These are phyloP conservation scores for Leistus spinibarbis DNA, from an alignment of 2,888 invertebrate genomes.

Conservation along the genomic window DNA sequence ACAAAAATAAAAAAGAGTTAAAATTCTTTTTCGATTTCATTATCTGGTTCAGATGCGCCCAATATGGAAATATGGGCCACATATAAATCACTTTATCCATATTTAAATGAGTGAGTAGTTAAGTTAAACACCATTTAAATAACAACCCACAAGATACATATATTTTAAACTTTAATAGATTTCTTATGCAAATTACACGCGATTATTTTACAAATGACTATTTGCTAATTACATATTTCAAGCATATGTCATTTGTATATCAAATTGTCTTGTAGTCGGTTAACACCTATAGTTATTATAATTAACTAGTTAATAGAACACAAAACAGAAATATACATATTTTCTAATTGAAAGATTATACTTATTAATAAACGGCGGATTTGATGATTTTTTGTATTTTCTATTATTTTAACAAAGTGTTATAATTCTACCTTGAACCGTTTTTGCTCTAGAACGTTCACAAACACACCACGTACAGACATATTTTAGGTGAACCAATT, in stretches of 20 bases:
- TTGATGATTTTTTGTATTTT: too few relatives aligned
- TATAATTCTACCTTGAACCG: too few relatives aligned
- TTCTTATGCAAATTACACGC: constrained; percentile 7
- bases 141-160: constrained; percentile 6
- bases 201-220: constrained; percentile 23
- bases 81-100: not conserved
- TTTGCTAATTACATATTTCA: constrained; percentile 10
- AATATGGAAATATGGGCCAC: constrained; percentile 1
- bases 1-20: too few relatives aligned
- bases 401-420: too few relatives aligned
- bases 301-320: not conserved
- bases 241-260: constrained; percentile 6
- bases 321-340: too few relatives aligned
- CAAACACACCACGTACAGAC: too few relatives aligned
- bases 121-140: not conserved
- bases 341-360: too few relatives aligned
- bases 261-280: not conserved
- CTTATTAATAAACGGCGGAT: too few relatives aligned
- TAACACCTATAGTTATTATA: not conserved
- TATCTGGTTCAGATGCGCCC: not conserved
- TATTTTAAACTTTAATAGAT: constrained; percentile 12
- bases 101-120: not conserved
- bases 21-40: not conserved
- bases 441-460: too few relatives aligned
- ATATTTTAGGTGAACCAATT: too few relatives aligned